Evolutionary conservation across 2,888 invertebrate genomes (phyloP), one percentile per base, ranked within the genome.

Genomic region (Macropis europaea): DNA sequence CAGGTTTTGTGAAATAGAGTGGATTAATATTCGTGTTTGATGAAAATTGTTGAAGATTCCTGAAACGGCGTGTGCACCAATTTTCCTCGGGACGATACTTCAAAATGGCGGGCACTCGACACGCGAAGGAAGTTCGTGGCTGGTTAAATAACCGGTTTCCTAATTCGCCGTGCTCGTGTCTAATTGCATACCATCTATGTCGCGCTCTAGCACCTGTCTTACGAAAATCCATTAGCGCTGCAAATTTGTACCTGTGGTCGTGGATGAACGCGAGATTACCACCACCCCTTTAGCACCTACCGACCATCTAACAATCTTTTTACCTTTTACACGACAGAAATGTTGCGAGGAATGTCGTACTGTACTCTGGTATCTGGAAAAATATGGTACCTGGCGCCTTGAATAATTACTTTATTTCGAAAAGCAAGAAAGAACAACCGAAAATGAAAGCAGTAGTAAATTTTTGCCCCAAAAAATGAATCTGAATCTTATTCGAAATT

Each of bases 71-170:
- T 28, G 24, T 3, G 13, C 7, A 2, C 32, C 13, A 30, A 19
- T 42, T 52, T 53, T 36, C 32, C 17, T 30, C n/a, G n/a, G n/a
- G 36, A 26, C 32, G 56, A 61, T 40, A 30, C 48, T 40, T 36
- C 53, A 61, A 73, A 63, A 67, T 50, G 70, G 60, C 40, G 47
- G 64, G 26, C 47, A 17, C 56, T 26, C 66, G 56, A 66, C 70
- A 67, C 69, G 63, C 76, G 70, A 73, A 79, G 73, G 67, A 76
- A 79, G 76, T 61, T 59, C 56, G 74, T 45, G 73, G 68, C 62
- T 73, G 73, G 71, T 76, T 79, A 80, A 80, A 73, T 77, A 82
- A 85, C 84, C 83, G 81, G 84, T 85, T 84, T 79, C 76, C 80
- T 80, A 82, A 83, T 84, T 85, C 80, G 79, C 72, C 67, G 47